phyloP scores from a whole-genome alignment of 2,797 vertebrate species.

The Sibirionetta formosa region DNA sequence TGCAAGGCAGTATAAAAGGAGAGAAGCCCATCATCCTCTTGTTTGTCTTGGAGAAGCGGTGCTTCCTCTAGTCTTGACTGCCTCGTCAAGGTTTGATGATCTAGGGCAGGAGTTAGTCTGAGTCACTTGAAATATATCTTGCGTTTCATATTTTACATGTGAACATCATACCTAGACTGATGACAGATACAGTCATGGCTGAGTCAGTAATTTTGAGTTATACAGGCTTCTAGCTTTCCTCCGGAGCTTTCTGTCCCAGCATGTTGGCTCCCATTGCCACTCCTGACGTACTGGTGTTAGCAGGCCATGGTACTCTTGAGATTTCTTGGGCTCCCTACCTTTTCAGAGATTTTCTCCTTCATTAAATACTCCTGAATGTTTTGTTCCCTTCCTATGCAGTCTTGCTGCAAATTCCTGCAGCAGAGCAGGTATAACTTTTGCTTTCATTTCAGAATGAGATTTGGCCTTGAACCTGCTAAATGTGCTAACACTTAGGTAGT shows the following conservation, averaged over 20 bases:
- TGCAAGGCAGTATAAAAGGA: background rate
- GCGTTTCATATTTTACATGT: background rate
- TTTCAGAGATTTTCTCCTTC: background rate
- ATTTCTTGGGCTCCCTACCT: rapidly evolving
- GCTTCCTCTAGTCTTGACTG: background rate
- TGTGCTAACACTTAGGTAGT: background rate
- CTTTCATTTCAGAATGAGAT: background rate
- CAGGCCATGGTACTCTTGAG: background rate
- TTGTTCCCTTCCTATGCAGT: background rate
- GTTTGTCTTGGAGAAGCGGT: background rate
- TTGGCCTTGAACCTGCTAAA: conserved; percentile 1
- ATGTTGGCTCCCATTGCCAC: rapidly evolving
- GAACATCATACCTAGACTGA: background rate
- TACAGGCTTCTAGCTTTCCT: background rate
- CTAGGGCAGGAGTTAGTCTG: background rate
- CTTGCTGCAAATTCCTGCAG: background rate
- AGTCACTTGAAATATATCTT: background rate
- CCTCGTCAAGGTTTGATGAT: background rate
- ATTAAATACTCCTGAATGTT: background rate
- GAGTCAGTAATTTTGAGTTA: background rate
- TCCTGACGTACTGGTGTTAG: background rate
- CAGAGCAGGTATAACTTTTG: background rate
- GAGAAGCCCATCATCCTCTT: background rate
- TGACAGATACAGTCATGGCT: background rate
- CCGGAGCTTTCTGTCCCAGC: background rate